Evolutionary conservation across 2,797 vertebrate genomes (phyloP).

Genomic region (Phataginus tricuspis): DNA sequence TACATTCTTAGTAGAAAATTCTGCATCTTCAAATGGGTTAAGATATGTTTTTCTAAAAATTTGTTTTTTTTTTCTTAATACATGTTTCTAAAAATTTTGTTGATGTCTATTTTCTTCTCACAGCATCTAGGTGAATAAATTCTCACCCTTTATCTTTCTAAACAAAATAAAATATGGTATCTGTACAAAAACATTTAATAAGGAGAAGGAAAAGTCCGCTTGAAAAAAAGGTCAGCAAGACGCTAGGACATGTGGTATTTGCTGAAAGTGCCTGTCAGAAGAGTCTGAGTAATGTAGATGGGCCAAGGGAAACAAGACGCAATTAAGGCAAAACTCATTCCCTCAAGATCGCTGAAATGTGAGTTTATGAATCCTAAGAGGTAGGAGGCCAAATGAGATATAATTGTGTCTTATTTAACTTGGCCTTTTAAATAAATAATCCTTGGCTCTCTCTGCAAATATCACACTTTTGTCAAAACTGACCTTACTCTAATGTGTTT

Average conservation of each 20-base stretch:
- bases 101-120: slow-evolving; percentile 61
- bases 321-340: slow-evolving; percentile 33
- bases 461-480: slow-evolving; percentile 62
- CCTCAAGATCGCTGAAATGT: background rate
- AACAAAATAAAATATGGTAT: slow-evolving; percentile 72
- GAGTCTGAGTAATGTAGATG: background rate
- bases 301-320: slow-evolving; percentile 62
- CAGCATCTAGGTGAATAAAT: slow-evolving; percentile 53
- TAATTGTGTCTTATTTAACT: slow-evolving; percentile 75
- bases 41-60: slow-evolving; percentile 64
- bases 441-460: slow-evolving; percentile 64
- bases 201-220: slow-evolving; percentile 62
- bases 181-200: slow-evolving; percentile 65
- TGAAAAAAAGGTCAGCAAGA: slow-evolving; percentile 67
- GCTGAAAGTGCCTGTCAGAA: slow-evolving; percentile 56
- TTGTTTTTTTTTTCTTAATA: slow-evolving; percentile 49
- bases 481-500: slow-evolving; percentile 60
- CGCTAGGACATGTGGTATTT: slow-evolving; percentile 34
- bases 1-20: background rate
- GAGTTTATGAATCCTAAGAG: slow-evolving; percentile 57
- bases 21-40: background rate
- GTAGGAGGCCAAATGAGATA: slow-evolving; percentile 54
- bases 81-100: slow-evolving; percentile 66
- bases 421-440: slow-evolving; percentile 60
- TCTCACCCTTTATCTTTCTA: slow-evolving; percentile 62